A percentile compares a stretch with the other conserved stretches of the same genome.
phyloP scores from a whole-genome alignment of 1,140 invertebrate species.

The Spodoptera frugiperda region DNA sequence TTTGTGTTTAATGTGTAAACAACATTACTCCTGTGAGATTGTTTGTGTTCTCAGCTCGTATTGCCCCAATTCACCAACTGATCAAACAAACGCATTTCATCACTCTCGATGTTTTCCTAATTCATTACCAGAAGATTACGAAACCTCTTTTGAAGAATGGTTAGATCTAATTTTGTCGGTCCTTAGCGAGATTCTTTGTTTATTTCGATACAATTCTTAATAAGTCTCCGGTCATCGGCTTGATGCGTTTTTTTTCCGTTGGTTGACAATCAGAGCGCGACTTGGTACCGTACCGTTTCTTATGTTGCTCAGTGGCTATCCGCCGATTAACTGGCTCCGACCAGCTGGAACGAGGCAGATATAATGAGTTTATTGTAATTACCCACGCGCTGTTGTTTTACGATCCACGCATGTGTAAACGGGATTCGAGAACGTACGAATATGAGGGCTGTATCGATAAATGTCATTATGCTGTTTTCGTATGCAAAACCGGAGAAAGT shows the following conservation, averaged over 20 bases:
- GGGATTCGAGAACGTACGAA: constrained; percentile 3
- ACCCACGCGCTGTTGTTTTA: constrained; percentile 10
- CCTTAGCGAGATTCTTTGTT: constrained; percentile 17
- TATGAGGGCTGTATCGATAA: constrained; percentile 18
- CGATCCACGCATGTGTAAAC: neutral
- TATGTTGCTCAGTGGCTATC: constrained; percentile 51
- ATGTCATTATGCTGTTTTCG: neutral
- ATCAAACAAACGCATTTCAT: constrained; percentile 24
- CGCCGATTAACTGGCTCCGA: constrained; percentile 57
- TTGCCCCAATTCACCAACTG: constrained; percentile 12
- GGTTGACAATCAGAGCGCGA: constrained; percentile 70
- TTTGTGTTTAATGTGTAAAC: neutral
- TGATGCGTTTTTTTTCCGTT: constrained; percentile 59
- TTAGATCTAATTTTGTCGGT: constrained; percentile 11
- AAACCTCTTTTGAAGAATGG: neutral
- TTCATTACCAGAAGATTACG: neutral
- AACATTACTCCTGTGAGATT: neutral
- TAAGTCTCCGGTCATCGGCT: constrained; percentile 51
- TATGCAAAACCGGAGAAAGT: constrained; percentile 30
- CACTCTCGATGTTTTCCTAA: constrained; percentile 12
- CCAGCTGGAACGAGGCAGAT: constrained; percentile 61
- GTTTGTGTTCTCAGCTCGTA: constrained; percentile 6
- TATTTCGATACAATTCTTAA: constrained; percentile 45
- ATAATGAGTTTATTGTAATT: constrained; percentile 70
- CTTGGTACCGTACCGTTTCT: constrained; percentile 70